Percentiles rank a stretch among this genome's conserved stretches.
These are phyloP conservation scores for Podargus strigoides DNA, from an alignment of 2,797 vertebrate genomes.

Conservation along the genomic window DNA sequence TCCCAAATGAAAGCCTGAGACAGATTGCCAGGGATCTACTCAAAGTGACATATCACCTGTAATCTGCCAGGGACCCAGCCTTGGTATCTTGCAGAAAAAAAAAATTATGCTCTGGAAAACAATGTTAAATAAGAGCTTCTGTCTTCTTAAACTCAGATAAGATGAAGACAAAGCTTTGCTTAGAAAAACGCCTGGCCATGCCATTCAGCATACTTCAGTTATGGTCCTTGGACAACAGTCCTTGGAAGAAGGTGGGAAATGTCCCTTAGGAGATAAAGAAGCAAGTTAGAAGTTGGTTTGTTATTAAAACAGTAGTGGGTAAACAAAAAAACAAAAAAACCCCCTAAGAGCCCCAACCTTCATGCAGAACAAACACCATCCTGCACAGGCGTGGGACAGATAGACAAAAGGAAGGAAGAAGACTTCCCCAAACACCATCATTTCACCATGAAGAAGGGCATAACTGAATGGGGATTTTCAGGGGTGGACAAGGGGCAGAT, in stretches of 20 bases:
- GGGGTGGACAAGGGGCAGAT: not conserved
- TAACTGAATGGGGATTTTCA: not conserved
- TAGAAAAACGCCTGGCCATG: fast-evolving
- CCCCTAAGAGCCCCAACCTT: not conserved
- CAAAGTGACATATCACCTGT: not conserved
- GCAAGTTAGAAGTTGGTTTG: not conserved
- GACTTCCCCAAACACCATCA: not conserved
- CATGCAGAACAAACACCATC: not conserved
- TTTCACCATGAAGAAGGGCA: not conserved
- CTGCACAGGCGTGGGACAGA: not conserved
- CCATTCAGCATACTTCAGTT: not conserved
- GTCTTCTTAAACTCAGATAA: not conserved
- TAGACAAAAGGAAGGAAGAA: not conserved
- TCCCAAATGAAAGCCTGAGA: not conserved
- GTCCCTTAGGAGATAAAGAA: not conserved
- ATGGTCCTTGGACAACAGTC: not conserved
- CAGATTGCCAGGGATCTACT: not conserved
- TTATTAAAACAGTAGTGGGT: not conserved
- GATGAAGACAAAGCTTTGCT: not conserved
- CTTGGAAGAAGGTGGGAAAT: not conserved
- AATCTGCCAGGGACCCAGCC: not conserved
- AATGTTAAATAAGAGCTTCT: not conserved
- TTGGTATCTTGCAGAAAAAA: not conserved
- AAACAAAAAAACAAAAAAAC: not conserved
- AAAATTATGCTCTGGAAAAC: not conserved